Conservation (phyloP, 2,888 invertebrate genomes). For the Actias luna region DNA sequence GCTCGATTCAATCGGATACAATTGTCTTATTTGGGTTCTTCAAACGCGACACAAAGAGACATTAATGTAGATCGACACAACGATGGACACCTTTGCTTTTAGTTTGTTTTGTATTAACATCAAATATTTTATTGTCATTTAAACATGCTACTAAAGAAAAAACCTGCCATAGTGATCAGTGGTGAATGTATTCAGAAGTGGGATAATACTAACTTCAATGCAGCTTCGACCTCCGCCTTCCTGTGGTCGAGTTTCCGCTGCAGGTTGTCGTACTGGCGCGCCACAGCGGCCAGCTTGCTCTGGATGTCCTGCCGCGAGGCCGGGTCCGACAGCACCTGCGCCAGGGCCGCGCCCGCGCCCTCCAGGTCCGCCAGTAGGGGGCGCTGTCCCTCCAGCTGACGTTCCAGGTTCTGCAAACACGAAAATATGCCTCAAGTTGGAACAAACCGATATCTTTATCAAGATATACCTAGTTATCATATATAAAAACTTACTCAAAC, state of each 20-base stretch:
- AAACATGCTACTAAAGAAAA: too few relatives aligned
- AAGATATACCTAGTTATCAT: too few relatives aligned
- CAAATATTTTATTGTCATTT: too few relatives aligned
- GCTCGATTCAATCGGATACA: too few relatives aligned
- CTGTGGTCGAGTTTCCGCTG: conserved; percentile 94
- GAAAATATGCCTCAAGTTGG: neutral
- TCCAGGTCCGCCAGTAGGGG: conserved; percentile 94
- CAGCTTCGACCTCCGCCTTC: conserved; percentile 95
- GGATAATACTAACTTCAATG: conserved; percentile 77
- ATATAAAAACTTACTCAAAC: too few relatives aligned
- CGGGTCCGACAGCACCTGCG: conserved; percentile 93
- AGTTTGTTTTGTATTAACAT: too few relatives aligned
- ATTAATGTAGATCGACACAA: too few relatives aligned
- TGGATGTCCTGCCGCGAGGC: conserved; percentile 95
- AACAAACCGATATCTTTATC: too few relatives aligned
- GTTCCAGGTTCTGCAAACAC: conserved; percentile 84
- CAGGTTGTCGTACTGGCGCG: conserved; percentile 92
- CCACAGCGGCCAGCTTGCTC: conserved; percentile 92
- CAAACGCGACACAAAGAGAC: too few relatives aligned
- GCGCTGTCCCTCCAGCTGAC: conserved; percentile 93
- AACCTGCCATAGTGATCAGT: neutral
- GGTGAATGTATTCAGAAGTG: neutral
- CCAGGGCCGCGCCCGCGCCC: conserved; percentile 93
- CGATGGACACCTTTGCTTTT: too few relatives aligned
- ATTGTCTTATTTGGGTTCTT: too few relatives aligned